Evolutionary conservation across 2,888 invertebrate genomes (phyloP), one percentile per base, ranked within the genome.

Genomic region (Drosophila bunnanda): DNA sequence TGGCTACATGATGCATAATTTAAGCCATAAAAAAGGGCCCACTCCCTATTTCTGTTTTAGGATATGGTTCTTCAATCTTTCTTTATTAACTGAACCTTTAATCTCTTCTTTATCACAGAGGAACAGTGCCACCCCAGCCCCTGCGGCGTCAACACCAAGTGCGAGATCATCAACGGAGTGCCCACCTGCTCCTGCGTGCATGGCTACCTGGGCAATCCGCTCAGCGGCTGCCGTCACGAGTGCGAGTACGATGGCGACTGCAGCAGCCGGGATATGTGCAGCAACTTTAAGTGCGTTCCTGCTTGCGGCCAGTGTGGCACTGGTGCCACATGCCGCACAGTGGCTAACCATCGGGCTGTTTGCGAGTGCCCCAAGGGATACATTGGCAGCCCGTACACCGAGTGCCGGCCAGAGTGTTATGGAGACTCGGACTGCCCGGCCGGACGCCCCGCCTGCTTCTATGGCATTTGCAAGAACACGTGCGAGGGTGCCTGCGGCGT

Each of bases 281-380:
- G 87, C 68, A 94, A 95, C 64, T 97, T 95, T 93, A 95, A 94
- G 90, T 97, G 97, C 89, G 94, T 94, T 75, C 95, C 95, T 80
- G 96, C 97, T 0, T 97, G 97, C 91, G 93, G 93, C 39, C 94
- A 95, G 77, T 97, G 97, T 81, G 97, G 97, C 13, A 94, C 94
- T 53, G 96, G 95, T 76, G 97, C 97, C 5, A 95, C 95, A 87
- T 97, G 97, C 90, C 95, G 95, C 79, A 94, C 94, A 0, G 96
- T 96, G 2, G 91, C 94, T 58, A 95, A 95, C 80, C 97, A 97
- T 89, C 94, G 95, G 59, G 95, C 97, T 9, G 92, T 95, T 54
- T 97, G 97, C 93, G 95, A 95, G 87, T 97, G 97, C 84, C 96
- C 96, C 7, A 95, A 95, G 95, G 96, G 96, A 41, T 97, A 97